Evolutionary conservation across 2,888 invertebrate species (phyloP), one percentile per base, ranked within the genome.

Genomic region (Ptychoptera contaminata): DNA sequence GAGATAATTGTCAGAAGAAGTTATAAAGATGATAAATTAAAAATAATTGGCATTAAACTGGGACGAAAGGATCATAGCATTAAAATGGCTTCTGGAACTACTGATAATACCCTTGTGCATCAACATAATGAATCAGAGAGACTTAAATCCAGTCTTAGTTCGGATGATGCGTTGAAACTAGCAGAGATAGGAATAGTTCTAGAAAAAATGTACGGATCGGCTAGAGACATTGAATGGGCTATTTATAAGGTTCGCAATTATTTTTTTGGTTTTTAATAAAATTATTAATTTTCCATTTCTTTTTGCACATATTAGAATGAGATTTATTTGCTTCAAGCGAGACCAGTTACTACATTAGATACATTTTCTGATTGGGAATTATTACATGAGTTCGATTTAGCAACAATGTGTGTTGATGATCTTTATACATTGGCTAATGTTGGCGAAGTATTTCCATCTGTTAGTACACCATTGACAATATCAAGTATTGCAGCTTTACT

Each of bases 141-240:
- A 72, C 15, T 56, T 65, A 1, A 55, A 54, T 1, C 54, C 60
- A 16, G 80, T 54, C 54, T 85, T 23, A 62, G 67, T 1, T 71
- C 76, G 38, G 59, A 62, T 1, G 68, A 74, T 46, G 70, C 70
- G 16, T 47, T 80, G 6, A 60, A 60, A 48, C 57, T 86, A 42
- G 79, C 75, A 2, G 53, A 60, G 50, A 60, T 76, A 38, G 77
- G 74, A 1, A 56, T 76, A 2, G 53, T 65, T 14, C 67, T 87
- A 48, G 85, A 88, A 58, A 61, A 69, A 37, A 57, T 73, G 14
- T 85, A 80, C 67, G 81, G 79, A 1, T 70, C 72, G 2, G 73
- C 79, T 0, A 69, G 83, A 50, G 87, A 88, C 56, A 76, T 90
- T 44, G 88, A 90, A 62, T 90, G 86, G 82, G 85, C 84, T 9